Evolutionary conservation across 2,888 invertebrate species (phyloP).

Genomic region (Amitus sp.): DNA sequence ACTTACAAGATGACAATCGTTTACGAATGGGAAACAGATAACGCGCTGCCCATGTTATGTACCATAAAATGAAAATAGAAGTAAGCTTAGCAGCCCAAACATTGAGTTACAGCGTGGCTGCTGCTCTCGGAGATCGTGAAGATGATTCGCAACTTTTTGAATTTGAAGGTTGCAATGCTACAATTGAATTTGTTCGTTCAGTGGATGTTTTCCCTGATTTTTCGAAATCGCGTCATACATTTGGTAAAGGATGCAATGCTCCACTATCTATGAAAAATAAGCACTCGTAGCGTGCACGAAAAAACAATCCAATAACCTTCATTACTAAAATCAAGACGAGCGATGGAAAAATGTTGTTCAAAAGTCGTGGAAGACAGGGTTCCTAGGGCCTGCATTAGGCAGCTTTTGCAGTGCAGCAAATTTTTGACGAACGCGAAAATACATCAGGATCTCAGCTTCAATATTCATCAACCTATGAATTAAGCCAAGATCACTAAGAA

Average conservation of each 20-base stretch:
- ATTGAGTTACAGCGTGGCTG: constrained; percentile 42
- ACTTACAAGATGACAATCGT: background rate
- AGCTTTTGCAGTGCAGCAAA: background rate
- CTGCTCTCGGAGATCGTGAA: constrained; percentile 34
- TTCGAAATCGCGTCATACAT: constrained; percentile 39
- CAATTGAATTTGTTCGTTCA: constrained; percentile 35
- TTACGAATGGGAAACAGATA: too few species aligned
- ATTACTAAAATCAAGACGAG: background rate
- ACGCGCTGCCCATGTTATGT: too few species aligned
- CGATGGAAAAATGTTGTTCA: background rate
- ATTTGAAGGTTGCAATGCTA: constrained; percentile 38
- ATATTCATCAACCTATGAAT: constrained; percentile 17
- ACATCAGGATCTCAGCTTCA: background rate
- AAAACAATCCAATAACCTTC: background rate
- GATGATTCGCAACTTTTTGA: background rate
- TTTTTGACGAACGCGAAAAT: background rate
- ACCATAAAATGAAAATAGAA: constrained; percentile 34
- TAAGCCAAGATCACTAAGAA: constrained; percentile 17
- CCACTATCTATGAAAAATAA: constrained; percentile 37
- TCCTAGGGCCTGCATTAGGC: background rate
- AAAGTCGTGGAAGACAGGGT: background rate
- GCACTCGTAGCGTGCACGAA: constrained; percentile 8
- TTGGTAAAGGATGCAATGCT: constrained; percentile 40
- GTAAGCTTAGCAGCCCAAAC: constrained; percentile 42
- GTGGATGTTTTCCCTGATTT: constrained; percentile 40